Evolutionary conservation across 2,797 vertebrate genomes (phyloP).

Genomic region (Schizopygopsis malacanthus): DNA sequence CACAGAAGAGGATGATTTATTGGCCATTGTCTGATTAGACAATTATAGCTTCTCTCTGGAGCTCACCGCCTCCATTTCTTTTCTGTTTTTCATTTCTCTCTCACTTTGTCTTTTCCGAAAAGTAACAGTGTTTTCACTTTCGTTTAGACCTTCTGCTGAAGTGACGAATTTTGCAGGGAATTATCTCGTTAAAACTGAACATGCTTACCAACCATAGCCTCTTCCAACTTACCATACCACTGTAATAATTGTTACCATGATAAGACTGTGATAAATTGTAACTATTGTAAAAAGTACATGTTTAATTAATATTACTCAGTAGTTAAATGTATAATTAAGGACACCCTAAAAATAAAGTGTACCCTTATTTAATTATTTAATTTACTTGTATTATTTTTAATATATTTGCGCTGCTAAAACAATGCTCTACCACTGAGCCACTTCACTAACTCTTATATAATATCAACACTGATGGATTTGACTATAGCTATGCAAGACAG

Average conservation of each 20-base stretch:
- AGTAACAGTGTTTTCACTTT: background rate
- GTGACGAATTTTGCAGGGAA: background rate
- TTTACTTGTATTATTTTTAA: no score
- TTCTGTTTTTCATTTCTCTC: constrained; percentile 32
- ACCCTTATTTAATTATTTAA: no score
- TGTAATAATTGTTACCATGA: background rate
- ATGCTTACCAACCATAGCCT: no score
- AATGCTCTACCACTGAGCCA: no score
- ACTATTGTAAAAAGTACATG: background rate
- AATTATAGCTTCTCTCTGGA: constrained; percentile 65
- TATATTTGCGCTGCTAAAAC: no score
- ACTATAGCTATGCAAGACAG: background rate
- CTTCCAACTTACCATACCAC: background rate
- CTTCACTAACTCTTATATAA: background rate
- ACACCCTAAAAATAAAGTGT: no score
- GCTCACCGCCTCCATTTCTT: constrained; percentile 46
- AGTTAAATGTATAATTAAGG: no score
- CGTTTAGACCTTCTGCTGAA: background rate
- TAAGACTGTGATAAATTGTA: background rate
- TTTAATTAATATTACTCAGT: no score
- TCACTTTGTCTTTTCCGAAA: background rate
- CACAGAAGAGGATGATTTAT: constrained; percentile 69
- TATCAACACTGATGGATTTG: background rate
- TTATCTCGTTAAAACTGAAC: background rate
- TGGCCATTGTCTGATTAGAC: constrained; percentile 70